These are phyloP conservation scores for Rambutsinella grinnellia DNA, from an alignment of 2,888 invertebrate genomes.

Conservation along the genomic window DNA sequence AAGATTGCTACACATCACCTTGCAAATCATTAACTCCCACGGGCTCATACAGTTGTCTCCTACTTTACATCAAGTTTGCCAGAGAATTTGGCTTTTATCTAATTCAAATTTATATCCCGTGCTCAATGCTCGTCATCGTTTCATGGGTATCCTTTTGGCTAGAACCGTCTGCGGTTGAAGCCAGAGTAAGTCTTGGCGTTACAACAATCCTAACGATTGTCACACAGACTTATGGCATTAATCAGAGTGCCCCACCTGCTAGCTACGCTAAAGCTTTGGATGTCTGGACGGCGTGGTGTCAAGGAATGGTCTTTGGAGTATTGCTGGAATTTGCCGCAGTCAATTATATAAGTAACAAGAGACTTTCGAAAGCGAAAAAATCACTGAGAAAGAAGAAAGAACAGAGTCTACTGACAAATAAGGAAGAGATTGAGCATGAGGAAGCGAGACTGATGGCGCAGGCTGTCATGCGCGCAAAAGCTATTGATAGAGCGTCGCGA, in stretches of 20 bases:
- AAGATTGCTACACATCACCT: constrained; percentile 8
- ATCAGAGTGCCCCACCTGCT: constrained; percentile 71
- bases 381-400: neutral
- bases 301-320: constrained; percentile 72
- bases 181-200: constrained; percentile 68
- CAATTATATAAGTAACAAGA: constrained; percentile 24
- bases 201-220: constrained; percentile 72
- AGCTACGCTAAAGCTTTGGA: constrained; percentile 70
- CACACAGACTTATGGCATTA: constrained; percentile 70
- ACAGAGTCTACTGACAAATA: neutral
- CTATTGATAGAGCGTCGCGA: constrained; percentile 48
- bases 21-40: constrained; percentile 17
- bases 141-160: constrained; percentile 64
- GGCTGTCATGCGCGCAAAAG: constrained; percentile 32
- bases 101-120: constrained; percentile 62
- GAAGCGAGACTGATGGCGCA: constrained; percentile 37
- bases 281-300: constrained; percentile 63
- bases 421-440: constrained; percentile 28
- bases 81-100: constrained; percentile 57
- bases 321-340: constrained; percentile 72
- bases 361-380: constrained; percentile 21
- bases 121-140: constrained; percentile 56
- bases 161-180: constrained; percentile 48
- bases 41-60: constrained; percentile 36
- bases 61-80: constrained; percentile 36